Conservation (phyloP, 1,140 invertebrate species). For the Drosophila setifemur region DNA sequence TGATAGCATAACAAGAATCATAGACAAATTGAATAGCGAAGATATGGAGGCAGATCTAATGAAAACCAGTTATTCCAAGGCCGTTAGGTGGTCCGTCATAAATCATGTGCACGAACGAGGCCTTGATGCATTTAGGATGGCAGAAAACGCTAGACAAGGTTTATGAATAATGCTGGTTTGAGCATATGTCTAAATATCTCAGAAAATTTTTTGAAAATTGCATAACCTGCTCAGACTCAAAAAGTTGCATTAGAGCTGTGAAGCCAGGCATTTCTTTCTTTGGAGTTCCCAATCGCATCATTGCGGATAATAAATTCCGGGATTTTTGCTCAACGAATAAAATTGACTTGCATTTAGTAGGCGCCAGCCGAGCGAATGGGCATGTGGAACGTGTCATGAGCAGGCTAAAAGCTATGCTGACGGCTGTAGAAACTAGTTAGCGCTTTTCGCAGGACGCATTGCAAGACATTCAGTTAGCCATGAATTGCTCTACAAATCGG, state of each 20-base stretch:
- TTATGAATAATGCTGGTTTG: neutral
- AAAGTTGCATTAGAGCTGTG: neutral
- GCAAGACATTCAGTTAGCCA: neutral
- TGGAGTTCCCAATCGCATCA: neutral
- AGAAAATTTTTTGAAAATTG: neutral
- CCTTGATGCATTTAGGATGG: conserved; percentile 4
- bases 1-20: too few species aligned
- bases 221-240: neutral
- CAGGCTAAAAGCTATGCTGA: neutral
- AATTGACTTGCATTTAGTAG: neutral
- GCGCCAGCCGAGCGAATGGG: neutral
- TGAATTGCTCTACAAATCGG: neutral
- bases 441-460: neutral
- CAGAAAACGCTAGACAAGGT: conserved; percentile 6
- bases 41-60: too few species aligned
- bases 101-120: conserved; percentile 8
- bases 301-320: neutral
- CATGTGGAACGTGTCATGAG: neutral
- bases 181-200: neutral
- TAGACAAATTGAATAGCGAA: too few species aligned
- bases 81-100: conserved; percentile 10
- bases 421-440: neutral
- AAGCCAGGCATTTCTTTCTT: neutral
- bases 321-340: neutral
- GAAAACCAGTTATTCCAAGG: neutral